Base-by-base conservation (phyloP, 2,888 invertebrate species). In the Machimus rusticus region DNA sequence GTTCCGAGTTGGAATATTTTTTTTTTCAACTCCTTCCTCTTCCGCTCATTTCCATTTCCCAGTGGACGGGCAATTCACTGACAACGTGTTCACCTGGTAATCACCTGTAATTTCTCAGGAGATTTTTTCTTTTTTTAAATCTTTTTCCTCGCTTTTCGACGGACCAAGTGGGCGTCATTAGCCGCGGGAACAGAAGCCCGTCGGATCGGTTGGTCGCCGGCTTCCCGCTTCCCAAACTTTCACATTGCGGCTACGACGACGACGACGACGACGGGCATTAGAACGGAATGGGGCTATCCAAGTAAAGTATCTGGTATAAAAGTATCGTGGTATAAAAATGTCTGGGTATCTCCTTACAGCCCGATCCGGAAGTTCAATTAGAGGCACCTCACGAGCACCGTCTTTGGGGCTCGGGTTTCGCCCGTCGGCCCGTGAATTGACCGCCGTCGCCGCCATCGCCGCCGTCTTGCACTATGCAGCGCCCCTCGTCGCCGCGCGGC, bases 301-400 rank as follows among this genome's bases (percentile, higher is more conserved):
- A 55, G 6, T 19, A 55, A 34, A 34, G 6, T 34, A 34, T 6
- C 34, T 34, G 34, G 6, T 34, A 34, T 34, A 5, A 43, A 4
- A 39, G 39, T 51, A 5, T n/a, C 51, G n/a, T n/a, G n/a, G n/a
- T n/a, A n/a, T n/a, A n/a, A n/a, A n/a, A n/a, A n/a, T n/a, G 12
- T 2, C 8, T 12, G 6, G 19, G 23, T 78, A 78, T 78, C 78
- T 78, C 23, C 78, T 78, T 78, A 39, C 78, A 78, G 9, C 5
- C 66, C 28, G 23, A 78, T 78, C 78, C 78, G 78, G 78, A 78
- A 78, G 78, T 78, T 39, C 78, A 78, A 78, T 78, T 39, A 78
- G 19, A 78, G 46, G 23, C 23, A 43, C 23, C 43, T 78, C 78
- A 46, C 9, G 23, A 43, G 78, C 19, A 9, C 78, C 23, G 34